Evolutionary conservation across 2,888 invertebrate genomes (phyloP).

Genomic region (Rotaria macrura): DNA sequence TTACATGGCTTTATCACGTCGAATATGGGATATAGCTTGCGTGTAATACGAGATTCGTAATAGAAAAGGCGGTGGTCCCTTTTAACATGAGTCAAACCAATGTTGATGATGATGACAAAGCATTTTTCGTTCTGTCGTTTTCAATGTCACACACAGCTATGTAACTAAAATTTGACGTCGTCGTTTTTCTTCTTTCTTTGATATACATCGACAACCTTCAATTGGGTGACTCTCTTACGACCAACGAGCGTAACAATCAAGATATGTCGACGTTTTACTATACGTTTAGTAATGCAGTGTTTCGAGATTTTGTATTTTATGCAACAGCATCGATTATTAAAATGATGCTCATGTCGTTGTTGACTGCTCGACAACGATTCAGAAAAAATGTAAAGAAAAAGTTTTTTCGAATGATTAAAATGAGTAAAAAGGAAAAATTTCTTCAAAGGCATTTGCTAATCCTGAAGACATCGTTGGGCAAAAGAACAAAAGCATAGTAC

Average conservation of each 20-base stretch:
- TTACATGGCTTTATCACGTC: too few species aligned
- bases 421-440: not conserved
- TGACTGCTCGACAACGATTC: not conserved
- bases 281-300: not conserved
- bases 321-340: not conserved
- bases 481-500: not conserved
- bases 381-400: not conserved
- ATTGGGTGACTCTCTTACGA: too few species aligned
- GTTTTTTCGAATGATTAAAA: too few species aligned
- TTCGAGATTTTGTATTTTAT: not conserved
- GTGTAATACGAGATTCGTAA: too few species aligned
- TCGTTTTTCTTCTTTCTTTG: not conserved
- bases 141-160: too few species aligned
- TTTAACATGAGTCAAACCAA: too few species aligned
- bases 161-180: not conserved
- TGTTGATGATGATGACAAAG: too few species aligned
- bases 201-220: too few species aligned
- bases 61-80: too few species aligned
- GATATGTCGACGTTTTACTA: not conserved
- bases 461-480: not conserved
- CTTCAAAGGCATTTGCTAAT: not conserved
- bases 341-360: not conserved
- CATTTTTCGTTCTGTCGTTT: too few species aligned
- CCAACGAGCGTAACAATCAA: not conserved
- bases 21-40: too few species aligned